These are phyloP conservation scores for Melanotaenia trifasciata DNA, from an alignment of 2,797 vertebrate species.

Conservation along the genomic window DNA sequence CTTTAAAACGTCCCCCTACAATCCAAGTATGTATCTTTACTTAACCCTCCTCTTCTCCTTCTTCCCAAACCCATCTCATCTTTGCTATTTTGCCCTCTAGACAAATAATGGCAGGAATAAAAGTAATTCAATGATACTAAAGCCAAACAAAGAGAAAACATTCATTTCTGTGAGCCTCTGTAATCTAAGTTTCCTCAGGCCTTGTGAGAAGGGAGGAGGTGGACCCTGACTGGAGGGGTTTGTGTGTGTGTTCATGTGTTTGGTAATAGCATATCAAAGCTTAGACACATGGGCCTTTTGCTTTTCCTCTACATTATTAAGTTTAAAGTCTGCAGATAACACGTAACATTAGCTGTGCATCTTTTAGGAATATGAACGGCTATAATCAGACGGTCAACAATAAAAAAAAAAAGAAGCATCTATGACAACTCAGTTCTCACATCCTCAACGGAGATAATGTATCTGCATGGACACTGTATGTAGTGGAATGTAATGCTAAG, in stretches of 20 bases:
- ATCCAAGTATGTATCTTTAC: not conserved
- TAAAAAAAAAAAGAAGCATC: not conserved
- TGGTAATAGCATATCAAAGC: constrained; percentile 17
- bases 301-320: constrained; percentile 30
- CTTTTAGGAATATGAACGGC: not conserved
- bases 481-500: not conserved
- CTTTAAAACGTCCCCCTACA: not conserved
- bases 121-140: constrained; percentile 52
- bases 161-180: constrained; percentile 44
- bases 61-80: constrained; percentile 38
- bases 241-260: constrained; percentile 27
- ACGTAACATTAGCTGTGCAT: not conserved
- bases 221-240: constrained; percentile 33
- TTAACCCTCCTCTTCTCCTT: not conserved
- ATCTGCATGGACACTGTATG: not conserved
- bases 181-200: constrained; percentile 52
- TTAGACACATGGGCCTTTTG: constrained; percentile 47
- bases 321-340: too few relatives aligned
- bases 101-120: constrained; percentile 42
- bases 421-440: constrained; percentile 11
- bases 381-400: not conserved
- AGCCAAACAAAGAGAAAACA: constrained; percentile 50
- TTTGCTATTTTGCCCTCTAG: constrained; percentile 39
- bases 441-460: not conserved
- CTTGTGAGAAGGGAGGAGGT: constrained; percentile 40